Evolutionary conservation across 2,797 vertebrate genomes (phyloP).

Genomic region (Enteromius fasciolatus): DNA sequence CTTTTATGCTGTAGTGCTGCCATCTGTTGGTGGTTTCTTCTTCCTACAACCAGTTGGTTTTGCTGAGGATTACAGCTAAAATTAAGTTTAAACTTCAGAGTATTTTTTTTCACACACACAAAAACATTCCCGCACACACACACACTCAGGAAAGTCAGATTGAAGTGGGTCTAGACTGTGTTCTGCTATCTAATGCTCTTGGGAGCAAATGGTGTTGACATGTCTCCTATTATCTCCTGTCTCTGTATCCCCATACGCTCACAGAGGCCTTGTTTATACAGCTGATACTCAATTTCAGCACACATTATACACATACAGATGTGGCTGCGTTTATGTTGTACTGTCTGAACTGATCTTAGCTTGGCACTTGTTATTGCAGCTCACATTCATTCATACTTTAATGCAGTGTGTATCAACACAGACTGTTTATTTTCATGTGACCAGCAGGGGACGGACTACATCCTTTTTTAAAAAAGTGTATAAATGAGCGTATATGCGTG

Average conservation of each 20-base stretch:
- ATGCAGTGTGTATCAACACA: not conserved
- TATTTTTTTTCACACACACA: conserved; percentile 50
- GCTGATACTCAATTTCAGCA: not conserved
- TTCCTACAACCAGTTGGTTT: conserved; percentile 46
- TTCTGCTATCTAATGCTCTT: conserved; percentile 17
- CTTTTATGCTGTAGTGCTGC: conserved; percentile 61
- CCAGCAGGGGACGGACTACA: conserved; percentile 66
- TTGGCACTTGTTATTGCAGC: not conserved
- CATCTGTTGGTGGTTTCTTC: conserved; percentile 68
- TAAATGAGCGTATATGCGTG: not conserved
- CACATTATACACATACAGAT: not conserved
- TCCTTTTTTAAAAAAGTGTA: not conserved
- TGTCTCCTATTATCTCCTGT: conserved; percentile 3
- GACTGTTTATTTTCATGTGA: conserved; percentile 26
- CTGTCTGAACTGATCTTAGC: not conserved
- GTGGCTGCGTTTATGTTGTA: not conserved
- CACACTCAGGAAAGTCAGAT: conserved; percentile 47
- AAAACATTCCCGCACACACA: not conserved
- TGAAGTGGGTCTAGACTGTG: conserved; percentile 60
- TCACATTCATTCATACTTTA: not conserved
- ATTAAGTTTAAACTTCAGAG: conserved; percentile 65
- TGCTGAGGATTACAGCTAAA: conserved; percentile 74
- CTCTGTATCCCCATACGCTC: not conserved
- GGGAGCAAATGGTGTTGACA: not conserved
- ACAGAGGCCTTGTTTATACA: not conserved